Percentiles rank a stretch among this genome's conserved stretches.
Conservation (phyloP, 1,140 invertebrate genomes). For the Papilio dardanus region DNA sequence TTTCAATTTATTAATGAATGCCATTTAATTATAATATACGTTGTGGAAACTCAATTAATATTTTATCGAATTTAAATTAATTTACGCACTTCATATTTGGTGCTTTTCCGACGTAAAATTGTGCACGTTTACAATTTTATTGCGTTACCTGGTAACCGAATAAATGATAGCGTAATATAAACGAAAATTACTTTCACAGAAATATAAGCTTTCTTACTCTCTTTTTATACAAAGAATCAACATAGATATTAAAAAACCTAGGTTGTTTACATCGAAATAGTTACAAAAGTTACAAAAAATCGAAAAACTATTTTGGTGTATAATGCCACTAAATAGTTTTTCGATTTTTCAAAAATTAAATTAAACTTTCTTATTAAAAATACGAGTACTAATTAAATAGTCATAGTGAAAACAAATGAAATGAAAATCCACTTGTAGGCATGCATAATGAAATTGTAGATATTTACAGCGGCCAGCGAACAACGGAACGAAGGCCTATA, state of each 20-base stretch:
- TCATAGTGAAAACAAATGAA: background rate
- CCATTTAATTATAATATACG: background rate
- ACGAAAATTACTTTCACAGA: background rate
- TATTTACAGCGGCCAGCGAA: constrained; percentile 10
- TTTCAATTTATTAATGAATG: background rate
- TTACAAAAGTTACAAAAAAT: no score
- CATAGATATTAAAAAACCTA: no score
- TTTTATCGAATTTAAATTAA: constrained; percentile 1
- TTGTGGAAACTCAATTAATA: background rate
- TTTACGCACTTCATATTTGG: background rate
- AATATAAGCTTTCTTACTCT: no score
- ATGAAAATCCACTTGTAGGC: constrained; percentile 1
- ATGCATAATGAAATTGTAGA: constrained; percentile 4
- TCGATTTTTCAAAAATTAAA: background rate
- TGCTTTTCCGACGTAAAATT: background rate
- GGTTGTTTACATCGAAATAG: background rate
- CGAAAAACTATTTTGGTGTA: no score
- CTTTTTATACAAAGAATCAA: no score
- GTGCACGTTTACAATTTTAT: background rate
- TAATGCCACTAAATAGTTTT: no score
- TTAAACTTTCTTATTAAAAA: background rate
- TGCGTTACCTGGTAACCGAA: background rate
- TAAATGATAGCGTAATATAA: background rate
- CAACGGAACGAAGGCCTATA: constrained; percentile 24
- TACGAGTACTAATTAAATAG: no score